Percentiles rank a stretch among this genome's conserved stretches.
These are phyloP conservation scores for Melitaea athalia DNA, from an alignment of 2,888 invertebrate genomes.

Conservation along the genomic window DNA sequence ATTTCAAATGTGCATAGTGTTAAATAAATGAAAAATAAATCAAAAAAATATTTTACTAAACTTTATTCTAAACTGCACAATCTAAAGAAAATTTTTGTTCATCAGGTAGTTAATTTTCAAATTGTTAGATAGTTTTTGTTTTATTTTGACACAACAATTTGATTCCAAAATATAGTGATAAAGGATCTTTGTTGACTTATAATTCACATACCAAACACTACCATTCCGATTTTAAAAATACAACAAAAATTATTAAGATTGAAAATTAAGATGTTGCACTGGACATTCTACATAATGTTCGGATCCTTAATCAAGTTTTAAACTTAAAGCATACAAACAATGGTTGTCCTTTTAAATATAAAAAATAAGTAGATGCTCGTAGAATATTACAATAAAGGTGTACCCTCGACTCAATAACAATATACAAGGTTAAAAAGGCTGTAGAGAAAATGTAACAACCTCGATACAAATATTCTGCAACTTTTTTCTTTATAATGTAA, in stretches of 20 bases:
- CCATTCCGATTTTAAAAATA: neutral
- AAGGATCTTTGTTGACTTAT: too few relatives aligned
- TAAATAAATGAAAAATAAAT: too few relatives aligned
- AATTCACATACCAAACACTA: too few relatives aligned
- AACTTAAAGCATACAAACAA: neutral
- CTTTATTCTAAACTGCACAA: too few relatives aligned
- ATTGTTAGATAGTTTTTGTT: too few relatives aligned
- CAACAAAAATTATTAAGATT: neutral
- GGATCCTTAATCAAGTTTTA: neutral
- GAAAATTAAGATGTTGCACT: neutral
- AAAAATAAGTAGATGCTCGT: neutral
- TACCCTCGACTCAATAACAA: constrained; percentile 18
- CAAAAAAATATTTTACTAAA: too few relatives aligned
- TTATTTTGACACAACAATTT: too few relatives aligned
- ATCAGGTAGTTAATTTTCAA: too few relatives aligned
- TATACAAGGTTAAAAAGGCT: constrained; percentile 17
- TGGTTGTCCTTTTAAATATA: neutral
- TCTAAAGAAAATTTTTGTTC: too few relatives aligned
- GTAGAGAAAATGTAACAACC: constrained; percentile 19
- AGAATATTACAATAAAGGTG: neutral
- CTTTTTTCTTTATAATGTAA: constrained; percentile 9
- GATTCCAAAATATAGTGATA: too few relatives aligned
- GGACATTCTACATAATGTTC: too few relatives aligned
- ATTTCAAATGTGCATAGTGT: too few relatives aligned
- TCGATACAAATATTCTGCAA: constrained; percentile 10